Percentiles rank a stretch among this genome's conserved stretches.
These are phyloP conservation scores for Urosaurus nigricauda DNA, from an alignment of 2,797 vertebrate genomes.

Conservation along the genomic window DNA sequence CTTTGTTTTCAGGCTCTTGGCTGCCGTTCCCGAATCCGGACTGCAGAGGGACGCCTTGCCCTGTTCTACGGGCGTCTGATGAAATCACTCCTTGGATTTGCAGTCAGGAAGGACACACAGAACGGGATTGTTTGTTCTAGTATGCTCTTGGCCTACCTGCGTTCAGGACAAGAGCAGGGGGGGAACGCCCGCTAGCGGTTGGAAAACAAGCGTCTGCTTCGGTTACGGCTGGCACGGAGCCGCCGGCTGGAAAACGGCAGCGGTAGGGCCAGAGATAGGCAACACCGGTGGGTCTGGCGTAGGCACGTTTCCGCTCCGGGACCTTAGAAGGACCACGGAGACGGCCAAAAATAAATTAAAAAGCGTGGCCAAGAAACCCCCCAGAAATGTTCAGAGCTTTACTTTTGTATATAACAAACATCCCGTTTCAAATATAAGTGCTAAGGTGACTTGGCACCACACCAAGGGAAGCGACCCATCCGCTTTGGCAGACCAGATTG, in stretches of 20 bases:
- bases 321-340: background rate
- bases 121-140: background rate
- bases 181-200: no score
- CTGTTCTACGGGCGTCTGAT: background rate
- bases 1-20: constrained; percentile 23
- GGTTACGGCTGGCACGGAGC: background rate
- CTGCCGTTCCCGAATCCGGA: background rate
- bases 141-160: background rate
- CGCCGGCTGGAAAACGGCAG: background rate
- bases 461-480: no score
- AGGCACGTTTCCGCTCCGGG: background rate
- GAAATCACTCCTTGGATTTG: background rate
- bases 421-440: no score
- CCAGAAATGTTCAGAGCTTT: no score
- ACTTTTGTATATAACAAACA: no score
- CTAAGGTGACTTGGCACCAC: no score
- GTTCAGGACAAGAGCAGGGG: background rate
- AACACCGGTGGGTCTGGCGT: no score
- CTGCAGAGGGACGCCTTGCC: constrained; percentile 22
- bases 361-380: no score
- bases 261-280: no score
- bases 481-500: no score
- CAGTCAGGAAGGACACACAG: background rate
- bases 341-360: no score
- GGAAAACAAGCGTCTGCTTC: background rate